Percentiles rank a stretch among this genome's conserved stretches.
phyloP scores from a whole-genome alignment of 1,140 invertebrate species.

The Samia ricini region DNA sequence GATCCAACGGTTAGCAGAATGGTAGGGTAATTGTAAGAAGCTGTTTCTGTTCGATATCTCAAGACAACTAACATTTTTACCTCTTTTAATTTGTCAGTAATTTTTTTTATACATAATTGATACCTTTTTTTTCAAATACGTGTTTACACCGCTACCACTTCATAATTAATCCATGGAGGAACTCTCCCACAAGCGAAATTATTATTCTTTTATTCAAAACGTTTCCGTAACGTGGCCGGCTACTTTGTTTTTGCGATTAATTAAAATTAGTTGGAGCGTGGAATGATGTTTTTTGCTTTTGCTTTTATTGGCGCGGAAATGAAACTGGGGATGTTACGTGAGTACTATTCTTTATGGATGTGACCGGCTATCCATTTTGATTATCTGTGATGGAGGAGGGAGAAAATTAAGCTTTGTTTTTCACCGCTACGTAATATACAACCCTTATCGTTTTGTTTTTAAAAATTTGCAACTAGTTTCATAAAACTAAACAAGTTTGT shows the following conservation, averaged over 20 bases:
- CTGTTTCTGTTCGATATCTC: too few relatives aligned
- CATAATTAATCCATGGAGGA: conserved; percentile 15
- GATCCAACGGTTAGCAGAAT: too few relatives aligned
- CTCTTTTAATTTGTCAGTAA: too few relatives aligned
- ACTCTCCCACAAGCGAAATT: conserved; percentile 35
- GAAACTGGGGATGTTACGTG: not conserved
- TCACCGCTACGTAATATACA: not conserved
- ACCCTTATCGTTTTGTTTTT: not conserved
- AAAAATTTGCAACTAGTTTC: not conserved
- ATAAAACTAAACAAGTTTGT: not conserved
- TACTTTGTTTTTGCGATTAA: conserved; percentile 65
- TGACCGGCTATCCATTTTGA: conserved; percentile 8
- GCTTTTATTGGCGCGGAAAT: conserved; percentile 37
- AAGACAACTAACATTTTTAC: too few relatives aligned
- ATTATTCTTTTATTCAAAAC: conserved; percentile 55
- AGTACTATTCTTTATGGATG: conserved; percentile 7
- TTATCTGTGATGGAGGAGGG: not conserved
- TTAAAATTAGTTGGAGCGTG: conserved; percentile 63
- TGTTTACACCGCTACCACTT: conserved; percentile 5
- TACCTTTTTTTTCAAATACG: not conserved
- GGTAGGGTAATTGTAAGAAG: too few relatives aligned
- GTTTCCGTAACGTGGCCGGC: conserved; percentile 38
- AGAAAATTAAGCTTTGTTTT: conserved; percentile 1
- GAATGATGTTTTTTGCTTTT: conserved; percentile 34
- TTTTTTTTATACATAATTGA: not conserved